A percentile compares a stretch with the other conserved stretches of the same genome.
Conservation (phyloP, 2,113 vertebrate species). For the Dolichotis patagonum region DNA sequence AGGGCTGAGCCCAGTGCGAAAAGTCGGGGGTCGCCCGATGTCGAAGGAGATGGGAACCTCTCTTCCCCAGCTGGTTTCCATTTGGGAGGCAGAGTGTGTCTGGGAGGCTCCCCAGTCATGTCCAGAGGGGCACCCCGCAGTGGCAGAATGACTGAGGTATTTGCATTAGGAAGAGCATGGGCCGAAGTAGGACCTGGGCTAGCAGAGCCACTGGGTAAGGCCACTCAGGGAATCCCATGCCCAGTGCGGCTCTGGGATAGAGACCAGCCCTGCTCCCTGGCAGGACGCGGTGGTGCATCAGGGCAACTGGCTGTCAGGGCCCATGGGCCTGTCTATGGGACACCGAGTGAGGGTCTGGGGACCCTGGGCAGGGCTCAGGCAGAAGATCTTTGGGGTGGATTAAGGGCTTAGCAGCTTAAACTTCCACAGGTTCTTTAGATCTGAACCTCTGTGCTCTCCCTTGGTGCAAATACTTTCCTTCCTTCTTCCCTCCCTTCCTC, state of each 20-base stretch:
- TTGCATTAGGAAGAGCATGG: background rate
- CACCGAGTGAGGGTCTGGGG: background rate
- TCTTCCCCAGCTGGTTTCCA: background rate
- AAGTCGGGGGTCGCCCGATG: too few species aligned
- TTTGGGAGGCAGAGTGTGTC: background rate
- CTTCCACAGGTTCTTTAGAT: background rate
- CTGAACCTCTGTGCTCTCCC: background rate
- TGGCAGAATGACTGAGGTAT: background rate
- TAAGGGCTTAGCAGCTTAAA: background rate
- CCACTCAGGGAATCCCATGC: background rate
- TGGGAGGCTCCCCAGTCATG: background rate
- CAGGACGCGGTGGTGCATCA: background rate
- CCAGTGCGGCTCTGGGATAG: fast-evolving
- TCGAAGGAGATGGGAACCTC: fast-evolving
- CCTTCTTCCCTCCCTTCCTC: background rate
- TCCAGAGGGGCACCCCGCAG: fast-evolving
- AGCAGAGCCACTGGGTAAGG: fast-evolving
- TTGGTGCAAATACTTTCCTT: background rate
- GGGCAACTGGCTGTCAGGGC: fast-evolving
- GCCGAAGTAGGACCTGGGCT: background rate
- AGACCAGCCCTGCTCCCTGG: fast-evolving
- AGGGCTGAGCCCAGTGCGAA: background rate
- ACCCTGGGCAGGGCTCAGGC: fast-evolving
- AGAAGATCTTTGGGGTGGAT: fast-evolving
- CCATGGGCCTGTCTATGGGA: background rate